Evolutionary conservation across 2,113 vertebrate species (phyloP), one percentile per base, ranked within the genome.

Genomic region (Archocentrus centrarchus): DNA sequence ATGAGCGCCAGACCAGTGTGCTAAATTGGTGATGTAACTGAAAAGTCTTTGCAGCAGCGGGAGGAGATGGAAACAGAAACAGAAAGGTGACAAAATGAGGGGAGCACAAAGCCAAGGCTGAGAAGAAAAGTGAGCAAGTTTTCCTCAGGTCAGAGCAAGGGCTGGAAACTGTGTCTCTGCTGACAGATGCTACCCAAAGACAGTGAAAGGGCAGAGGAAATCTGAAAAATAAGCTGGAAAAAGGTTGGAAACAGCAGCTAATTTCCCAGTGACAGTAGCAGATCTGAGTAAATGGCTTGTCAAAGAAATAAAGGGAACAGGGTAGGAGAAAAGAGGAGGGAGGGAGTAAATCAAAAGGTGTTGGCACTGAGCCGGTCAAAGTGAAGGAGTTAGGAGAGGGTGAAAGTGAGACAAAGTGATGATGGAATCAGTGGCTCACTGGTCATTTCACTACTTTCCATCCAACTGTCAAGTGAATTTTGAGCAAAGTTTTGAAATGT

Each of bases 181-280:
- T 50, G 82, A 90, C 60, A 62, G 81, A 14, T 58, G 81, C 53
- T 5, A 27, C 35, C 22, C n/a, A 68, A 59, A 27, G 61, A 39
- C 24, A 41, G 57, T 57, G 30, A 59, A 73, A 66, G 59, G 77
- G 53, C 57, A 61, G 55, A 59, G 35, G 50, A 81, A 64, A 7
- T 55, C 35, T 55, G 60, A 66, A 78, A 87, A 79, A 83, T 61
- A 39, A 66, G 58, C 10, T 53, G 27, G 27, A 83, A 86, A 73
- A 86, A 66, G 80, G 79, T 92, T 92, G 93, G 92, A 94, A 94
- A 94, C 61, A 81, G 75, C 22, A 79, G 76, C 75, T 94, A 90
- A 91, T 79, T 84, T 89, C 80, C n/a, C 68, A 8, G 50, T 11
- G 76, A 89, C 85, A 83, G 84, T 70, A 86, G 85, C 81, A 66